Evolutionary conservation across 2,113 vertebrate genomes (phyloP), one percentile per base, ranked within the genome.

Genomic region (Martes martes): DNA sequence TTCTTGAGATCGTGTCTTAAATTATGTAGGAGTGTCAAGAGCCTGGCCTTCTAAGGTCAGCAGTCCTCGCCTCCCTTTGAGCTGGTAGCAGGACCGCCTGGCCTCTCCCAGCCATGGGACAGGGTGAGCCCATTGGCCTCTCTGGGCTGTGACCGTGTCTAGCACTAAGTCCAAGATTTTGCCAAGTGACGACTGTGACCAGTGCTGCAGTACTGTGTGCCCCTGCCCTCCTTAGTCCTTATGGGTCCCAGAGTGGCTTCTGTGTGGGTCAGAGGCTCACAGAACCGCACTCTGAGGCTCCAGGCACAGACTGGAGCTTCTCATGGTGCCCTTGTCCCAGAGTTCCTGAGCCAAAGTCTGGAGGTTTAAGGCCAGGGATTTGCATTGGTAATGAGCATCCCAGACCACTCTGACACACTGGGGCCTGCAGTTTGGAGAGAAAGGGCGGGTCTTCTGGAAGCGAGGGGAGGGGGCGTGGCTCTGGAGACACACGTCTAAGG

Each of bases 161-260:
- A 23, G 36, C 45, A 36, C 69, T 8, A 21, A 91, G 57, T 36
- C 86, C 42, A n/a, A 13, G 21, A 11, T 57, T 26, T 78, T 19
- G 11, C 55, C 69, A 28, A 19, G 36, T 2, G 14, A 11, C 78
- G 4, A 26, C 31, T 13, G 33, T 45, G 78, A 28, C 65, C 26
- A 0, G 15, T 28, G 24, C 92, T 5, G 0, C 15, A 4, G 23
- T 3, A 8, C 39, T 9, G 0, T 36, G 89, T 67, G 10, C n/a
- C 47, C 16, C 52, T 19, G 23, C 14, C 7, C 2, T 0, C 1
- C 14, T 36, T 14, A 2, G 10, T 28, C 69, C 94, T 73, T 9
- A 0, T 0, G 1, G 78, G 69, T 47, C 14, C 23, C 0, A 0
- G 33, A 76, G 73, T 31, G 59, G 21, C 79, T 36, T 52, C 7